Percentiles rank a stretch among this genome's conserved stretches.
Evolutionary conservation across 2,888 invertebrate genomes (phyloP).

Genomic region (Tinea semifulvella): DNA sequence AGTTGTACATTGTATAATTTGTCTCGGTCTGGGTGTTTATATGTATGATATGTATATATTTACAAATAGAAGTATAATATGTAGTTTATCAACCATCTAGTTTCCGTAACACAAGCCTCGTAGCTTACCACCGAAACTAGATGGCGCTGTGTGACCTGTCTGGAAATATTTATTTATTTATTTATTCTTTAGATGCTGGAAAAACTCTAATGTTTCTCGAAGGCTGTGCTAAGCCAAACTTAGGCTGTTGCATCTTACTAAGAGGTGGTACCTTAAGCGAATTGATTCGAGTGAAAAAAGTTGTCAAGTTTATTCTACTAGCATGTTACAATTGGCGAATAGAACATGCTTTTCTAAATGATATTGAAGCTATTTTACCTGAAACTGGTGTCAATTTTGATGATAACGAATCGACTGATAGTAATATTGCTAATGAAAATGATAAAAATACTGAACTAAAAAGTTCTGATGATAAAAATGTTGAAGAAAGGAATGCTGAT

Average conservation of each 20-base stretch:
- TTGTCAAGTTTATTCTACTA: conserved; percentile 82
- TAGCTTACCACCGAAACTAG: too few relatives aligned
- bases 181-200: conserved; percentile 65
- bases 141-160: too few relatives aligned
- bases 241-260: conserved; percentile 88
- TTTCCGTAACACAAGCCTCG: too few relatives aligned
- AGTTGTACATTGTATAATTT: too few relatives aligned
- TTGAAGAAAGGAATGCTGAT: neutral
- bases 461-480: neutral
- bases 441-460: conserved; percentile 25
- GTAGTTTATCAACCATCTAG: too few relatives aligned
- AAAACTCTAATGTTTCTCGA: conserved; percentile 96
- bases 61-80: too few relatives aligned
- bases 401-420: conserved; percentile 27
- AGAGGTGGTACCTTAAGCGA: conserved; percentile 80
- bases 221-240: conserved; percentile 82
- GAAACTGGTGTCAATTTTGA: conserved; percentile 50
- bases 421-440: conserved; percentile 12
- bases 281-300: conserved; percentile 82
- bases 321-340: conserved; percentile 91
- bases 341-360: conserved; percentile 91
- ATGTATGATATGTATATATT: too few relatives aligned
- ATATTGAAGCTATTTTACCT: conserved; percentile 71
- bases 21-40: too few relatives aligned
- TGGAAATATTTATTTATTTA: too few relatives aligned